These are phyloP conservation scores for Copidosoma floridanum DNA, from an alignment of 1,140 invertebrate genomes.

Conservation along the genomic window DNA sequence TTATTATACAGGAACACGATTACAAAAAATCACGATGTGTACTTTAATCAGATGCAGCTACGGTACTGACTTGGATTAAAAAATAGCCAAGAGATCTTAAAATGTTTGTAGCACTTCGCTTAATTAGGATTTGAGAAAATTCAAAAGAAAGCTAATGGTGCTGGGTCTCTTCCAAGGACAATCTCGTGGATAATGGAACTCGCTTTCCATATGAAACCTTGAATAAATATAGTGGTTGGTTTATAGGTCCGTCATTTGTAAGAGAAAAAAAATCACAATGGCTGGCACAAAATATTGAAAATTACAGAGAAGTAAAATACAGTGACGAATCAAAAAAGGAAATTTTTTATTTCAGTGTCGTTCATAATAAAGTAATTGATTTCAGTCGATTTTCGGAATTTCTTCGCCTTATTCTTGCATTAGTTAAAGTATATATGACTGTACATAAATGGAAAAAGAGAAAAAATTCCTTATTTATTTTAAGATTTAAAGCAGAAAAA, in stretches of 20 bases:
- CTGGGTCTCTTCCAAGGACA: constrained; percentile 45
- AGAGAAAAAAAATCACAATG: background rate
- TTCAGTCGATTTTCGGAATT: too few relatives aligned
- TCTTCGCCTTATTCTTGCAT: too few relatives aligned
- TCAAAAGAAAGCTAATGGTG: constrained; percentile 41
- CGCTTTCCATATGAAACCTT: background rate
- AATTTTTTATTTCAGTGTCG: too few relatives aligned
- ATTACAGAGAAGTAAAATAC: too few relatives aligned
- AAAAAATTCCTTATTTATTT: background rate
- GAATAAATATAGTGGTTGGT: background rate
- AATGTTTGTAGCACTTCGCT: background rate
- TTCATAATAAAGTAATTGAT: too few relatives aligned
- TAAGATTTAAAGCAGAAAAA: background rate
- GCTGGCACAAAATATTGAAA: background rate
- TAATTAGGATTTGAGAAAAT: constrained; percentile 2
- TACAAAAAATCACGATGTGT: background rate
- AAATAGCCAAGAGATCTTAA: background rate
- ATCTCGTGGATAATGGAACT: constrained; percentile 47
- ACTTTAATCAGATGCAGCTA: constrained; percentile 27
- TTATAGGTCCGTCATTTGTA: background rate
- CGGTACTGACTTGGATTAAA: constrained; percentile 38
- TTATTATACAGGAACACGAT: background rate
- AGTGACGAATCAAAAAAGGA: too few relatives aligned
- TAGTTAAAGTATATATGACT: too few relatives aligned
- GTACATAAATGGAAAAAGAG: background rate